Percentiles rank a stretch among this genome's conserved stretches.
phyloP scores from a whole-genome alignment of 2,113 vertebrate genomes.

The Psilopsiagon aymara region DNA sequence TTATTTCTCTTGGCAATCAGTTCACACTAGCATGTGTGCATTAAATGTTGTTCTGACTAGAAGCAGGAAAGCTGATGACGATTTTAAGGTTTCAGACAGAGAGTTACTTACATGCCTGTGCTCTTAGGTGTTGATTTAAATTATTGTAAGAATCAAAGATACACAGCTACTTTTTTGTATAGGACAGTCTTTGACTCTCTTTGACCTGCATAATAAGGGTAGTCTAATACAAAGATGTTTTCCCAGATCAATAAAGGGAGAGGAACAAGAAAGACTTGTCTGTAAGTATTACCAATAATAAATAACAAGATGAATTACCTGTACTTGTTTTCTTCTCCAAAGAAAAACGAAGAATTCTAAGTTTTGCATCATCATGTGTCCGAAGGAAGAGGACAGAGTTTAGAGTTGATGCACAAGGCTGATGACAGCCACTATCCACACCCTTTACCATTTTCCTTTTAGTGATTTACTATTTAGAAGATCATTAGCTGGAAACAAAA shows the following conservation, averaged over 20 bases:
- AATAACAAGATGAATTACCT: background rate
- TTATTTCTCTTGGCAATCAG: background rate
- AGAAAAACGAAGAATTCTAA: background rate
- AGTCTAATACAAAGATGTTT: background rate
- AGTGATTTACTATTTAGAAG: slow-evolving; percentile 42
- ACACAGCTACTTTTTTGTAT: background rate
- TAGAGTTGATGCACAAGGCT: background rate
- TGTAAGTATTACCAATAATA: background rate
- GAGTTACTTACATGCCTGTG: background rate
- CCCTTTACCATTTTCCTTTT: slow-evolving; percentile 38
- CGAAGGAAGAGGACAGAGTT: background rate
- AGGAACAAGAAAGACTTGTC: background rate
- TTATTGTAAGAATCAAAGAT: background rate
- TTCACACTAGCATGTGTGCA: background rate
- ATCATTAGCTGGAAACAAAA: slow-evolving; percentile 40
- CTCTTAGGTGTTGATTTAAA: background rate
- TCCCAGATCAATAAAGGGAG: background rate
- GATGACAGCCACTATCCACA: background rate
- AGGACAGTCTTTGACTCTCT: background rate
- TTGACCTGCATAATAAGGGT: background rate
- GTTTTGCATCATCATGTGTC: background rate
- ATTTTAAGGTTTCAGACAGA: background rate
- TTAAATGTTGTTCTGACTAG: background rate
- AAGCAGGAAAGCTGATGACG: background rate
- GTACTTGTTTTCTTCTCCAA: background rate